Evolutionary conservation across 2,888 invertebrate species (phyloP).

Genomic region (Lamellibrachia columna): DNA sequence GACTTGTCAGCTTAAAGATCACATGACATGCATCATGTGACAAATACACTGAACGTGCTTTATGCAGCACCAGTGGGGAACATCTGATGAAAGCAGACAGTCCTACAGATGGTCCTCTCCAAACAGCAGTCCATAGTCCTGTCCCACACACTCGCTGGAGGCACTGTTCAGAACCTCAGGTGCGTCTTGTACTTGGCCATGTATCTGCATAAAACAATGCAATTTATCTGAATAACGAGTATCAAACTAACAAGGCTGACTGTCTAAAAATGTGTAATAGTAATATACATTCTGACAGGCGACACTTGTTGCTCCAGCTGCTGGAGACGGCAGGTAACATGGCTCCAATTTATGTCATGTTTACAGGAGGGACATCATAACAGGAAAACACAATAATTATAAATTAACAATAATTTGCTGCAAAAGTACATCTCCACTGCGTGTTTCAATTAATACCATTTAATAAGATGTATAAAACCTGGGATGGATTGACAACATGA

Average conservation of each 20-base stretch:
- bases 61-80: background rate
- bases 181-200: constrained; percentile 90
- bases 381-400: too few species aligned
- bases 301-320: too few species aligned
- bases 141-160: background rate
- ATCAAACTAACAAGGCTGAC: background rate
- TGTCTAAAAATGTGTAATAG: too few species aligned
- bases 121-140: background rate
- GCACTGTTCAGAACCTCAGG: constrained; percentile 74
- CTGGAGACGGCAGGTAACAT: too few species aligned
- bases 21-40: background rate
- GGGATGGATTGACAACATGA: too few species aligned
- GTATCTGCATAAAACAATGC: constrained; percentile 74
- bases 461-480: too few species aligned
- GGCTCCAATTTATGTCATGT: too few species aligned
- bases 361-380: too few species aligned
- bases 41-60: background rate
- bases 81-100: background rate
- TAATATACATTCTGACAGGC: too few species aligned
- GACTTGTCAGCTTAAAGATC: background rate
- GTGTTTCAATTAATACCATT: too few species aligned
- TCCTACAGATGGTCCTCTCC: background rate
- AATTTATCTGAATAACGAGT: constrained; percentile 17
- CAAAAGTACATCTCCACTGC: too few species aligned
- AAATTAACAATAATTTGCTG: too few species aligned